Conservation (phyloP, 2,888 invertebrate genomes). For the Plemyria rubiginata region DNA sequence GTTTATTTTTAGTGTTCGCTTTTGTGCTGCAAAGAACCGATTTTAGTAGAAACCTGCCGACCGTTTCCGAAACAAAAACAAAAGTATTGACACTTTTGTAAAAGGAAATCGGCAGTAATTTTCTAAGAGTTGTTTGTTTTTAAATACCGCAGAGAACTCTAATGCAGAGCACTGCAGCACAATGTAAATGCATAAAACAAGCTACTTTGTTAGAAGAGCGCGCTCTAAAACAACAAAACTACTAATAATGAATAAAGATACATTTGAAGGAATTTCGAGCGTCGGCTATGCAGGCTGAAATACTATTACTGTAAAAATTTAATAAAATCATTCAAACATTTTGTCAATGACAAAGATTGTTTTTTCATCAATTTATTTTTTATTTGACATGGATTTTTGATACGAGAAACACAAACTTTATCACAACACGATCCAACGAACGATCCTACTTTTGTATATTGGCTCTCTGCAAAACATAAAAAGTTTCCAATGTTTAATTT, state of each 20-base stretch:
- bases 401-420: too few species aligned
- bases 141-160: neutral
- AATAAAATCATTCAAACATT: too few species aligned
- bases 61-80: neutral
- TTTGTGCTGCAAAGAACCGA: conserved; percentile 2
- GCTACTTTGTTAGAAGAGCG: neutral
- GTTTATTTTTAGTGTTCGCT: conserved; percentile 11
- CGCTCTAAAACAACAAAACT: neutral
- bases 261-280: neutral
- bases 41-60: conserved; percentile 6
- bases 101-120: conserved; percentile 3
- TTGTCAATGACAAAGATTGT: too few species aligned
- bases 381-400: too few species aligned
- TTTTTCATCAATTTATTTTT: too few species aligned
- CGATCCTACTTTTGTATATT: too few species aligned
- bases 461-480: too few species aligned
- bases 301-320: too few species aligned
- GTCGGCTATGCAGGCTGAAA: too few species aligned
- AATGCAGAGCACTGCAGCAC: conserved; percentile 3
- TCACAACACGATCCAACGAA: too few species aligned
- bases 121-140: conserved; percentile 4
- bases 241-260: neutral
- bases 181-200: conserved; percentile 1
- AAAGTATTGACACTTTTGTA: neutral
- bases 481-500: too few species aligned